Base-by-base conservation (phyloP, 1,140 invertebrate species). In the Aradophagus sp. region DNA sequence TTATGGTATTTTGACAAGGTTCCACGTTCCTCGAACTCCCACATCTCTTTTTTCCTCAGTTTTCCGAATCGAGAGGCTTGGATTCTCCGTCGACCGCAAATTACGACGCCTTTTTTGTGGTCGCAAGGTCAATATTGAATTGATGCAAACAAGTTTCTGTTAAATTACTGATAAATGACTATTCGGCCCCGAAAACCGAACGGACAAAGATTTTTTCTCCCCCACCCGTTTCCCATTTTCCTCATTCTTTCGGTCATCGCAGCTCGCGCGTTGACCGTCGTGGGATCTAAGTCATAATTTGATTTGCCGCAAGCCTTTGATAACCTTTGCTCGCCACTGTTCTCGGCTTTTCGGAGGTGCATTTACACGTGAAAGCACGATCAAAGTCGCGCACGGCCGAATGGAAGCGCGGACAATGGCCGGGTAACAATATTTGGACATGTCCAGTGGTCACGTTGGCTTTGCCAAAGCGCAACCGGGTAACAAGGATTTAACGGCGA, bases 361-460 rank as follows among this genome's bases (percentile, higher is more conserved):
- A 15, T 35, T 20, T 47, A 27, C 36, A 59, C 29, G 34, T 47
- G 35, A 55, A 61, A 69, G 42, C 56, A 48, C 41, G 59, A 53
- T 55, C 47, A 38, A 52, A 48, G 50, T 55, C 20, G 20, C 20
- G 8, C 12, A 61, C 17, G 44, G 39, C 8, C 44, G 56, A 42
- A 11, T 19, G 44, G 6, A 42, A n/a, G 34, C 32, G 11, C 11
- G 27, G 20, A 59, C 65, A 61, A 55, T 59, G 47, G 14, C 47
- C 15, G 27, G 47, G 29, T 36, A 17, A 31, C 65, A 68, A 62
- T 69, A 59, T 69, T 69, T 69, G 66, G 66, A 62, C 66, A 62
- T 52, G 26, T 39, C 8, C 17, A 20, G 35, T 31, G 44, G 41
- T 42, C 29, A 26, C 27, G 44, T 5, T n/a, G 29, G 53, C 53